Base-by-base conservation (phyloP, 2,113 vertebrate genomes). In the Spea bombifrons region DNA sequence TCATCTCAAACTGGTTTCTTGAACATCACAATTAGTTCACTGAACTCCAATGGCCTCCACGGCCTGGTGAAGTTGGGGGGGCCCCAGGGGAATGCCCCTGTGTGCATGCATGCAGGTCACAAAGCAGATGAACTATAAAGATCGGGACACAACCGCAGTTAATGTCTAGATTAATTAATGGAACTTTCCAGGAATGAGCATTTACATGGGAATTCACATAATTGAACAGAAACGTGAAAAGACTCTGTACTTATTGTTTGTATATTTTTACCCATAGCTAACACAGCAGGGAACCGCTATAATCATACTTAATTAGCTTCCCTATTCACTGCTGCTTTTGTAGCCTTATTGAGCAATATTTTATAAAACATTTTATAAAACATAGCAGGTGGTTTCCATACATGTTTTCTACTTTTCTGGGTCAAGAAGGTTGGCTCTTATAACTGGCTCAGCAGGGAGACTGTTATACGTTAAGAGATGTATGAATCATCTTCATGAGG, bases 221-320 rank as follows among this genome's bases (percentile, higher is more conserved):
- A 73, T 52, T 50, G 66, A 78, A 73, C 73, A 49, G 63, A 63
- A 48, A 73, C 50, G 55, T 73, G 70, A 79, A 73, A 73, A 73
- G 61, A 67, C n/a, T 52, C 7, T 55, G 49, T 73, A 70, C 70
- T 73, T 73, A 79, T 79, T 79, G 77, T 79, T 79, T 79, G 77
- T 79, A 79, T 66, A 79, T 67, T 79, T 79, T 55, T 79, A 79
- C 77, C 70, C 77, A 17, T 73, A 66, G 77, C 77, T 66, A 48
- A 73, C 44, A 46, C 77, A 67, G 77, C 77, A 67, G 77, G 77
- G 73, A 73, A 13, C 77, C 70, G 46, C 77, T 67, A 66, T 79
- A 49, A 66, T 79, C 77, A 73, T 73, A 79, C 73, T 79, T 73
- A 79, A 79, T 67, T 66, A 73, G 65, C 70, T 67, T 79, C 52